Percentiles rank a stretch among this genome's conserved stretches.
phyloP scores from a whole-genome alignment of 2,113 vertebrate species.

The Cyanoramphus novaezelandiae region DNA sequence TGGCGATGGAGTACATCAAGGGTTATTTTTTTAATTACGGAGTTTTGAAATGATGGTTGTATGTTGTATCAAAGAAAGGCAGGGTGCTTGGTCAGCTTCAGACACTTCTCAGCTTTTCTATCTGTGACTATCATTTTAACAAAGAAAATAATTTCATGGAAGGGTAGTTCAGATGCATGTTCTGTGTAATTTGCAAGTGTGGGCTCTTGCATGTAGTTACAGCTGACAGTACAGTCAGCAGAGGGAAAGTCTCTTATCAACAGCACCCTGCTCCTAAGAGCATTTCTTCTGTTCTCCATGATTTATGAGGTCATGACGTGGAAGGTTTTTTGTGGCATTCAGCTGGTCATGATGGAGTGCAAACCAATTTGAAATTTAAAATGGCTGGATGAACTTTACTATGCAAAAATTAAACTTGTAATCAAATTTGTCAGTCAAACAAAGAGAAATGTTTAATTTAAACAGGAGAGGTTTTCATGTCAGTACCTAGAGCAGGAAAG shows the following conservation, averaged over 20 bases:
- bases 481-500: neutral
- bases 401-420: neutral
- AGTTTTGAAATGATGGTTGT: neutral
- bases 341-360: neutral
- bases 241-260: neutral
- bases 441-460: neutral
- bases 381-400: neutral
- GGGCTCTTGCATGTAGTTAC: neutral
- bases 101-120: neutral
- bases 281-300: neutral
- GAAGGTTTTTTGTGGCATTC: neutral
- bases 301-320: neutral
- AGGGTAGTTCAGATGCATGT: neutral
- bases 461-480: neutral
- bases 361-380: constrained; percentile 4
- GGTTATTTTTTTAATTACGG: neutral
- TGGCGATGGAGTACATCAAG: neutral
- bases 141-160: constrained; percentile 41
- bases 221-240: neutral
- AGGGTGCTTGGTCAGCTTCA: neutral
- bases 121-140: neutral
- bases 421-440: neutral
- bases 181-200: neutral
- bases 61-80: neutral
- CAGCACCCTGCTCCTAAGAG: neutral